These are phyloP conservation scores for Volucella zonaria DNA, from an alignment of 2,888 invertebrate genomes.

Conservation along the genomic window DNA sequence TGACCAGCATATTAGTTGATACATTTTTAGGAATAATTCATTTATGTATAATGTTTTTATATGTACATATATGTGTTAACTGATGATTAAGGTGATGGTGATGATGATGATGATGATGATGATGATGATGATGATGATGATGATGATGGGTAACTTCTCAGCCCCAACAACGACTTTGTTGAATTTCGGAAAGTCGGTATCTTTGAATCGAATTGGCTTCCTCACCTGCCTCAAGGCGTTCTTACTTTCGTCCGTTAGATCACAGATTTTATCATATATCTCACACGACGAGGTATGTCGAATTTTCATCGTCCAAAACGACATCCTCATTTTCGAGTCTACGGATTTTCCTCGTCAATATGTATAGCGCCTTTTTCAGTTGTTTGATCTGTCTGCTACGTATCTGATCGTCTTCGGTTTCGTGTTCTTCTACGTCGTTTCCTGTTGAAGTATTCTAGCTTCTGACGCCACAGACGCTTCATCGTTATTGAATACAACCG, in stretches of 20 bases:
- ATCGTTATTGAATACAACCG: conserved; percentile 77
- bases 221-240: conserved; percentile 80
- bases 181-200: conserved; percentile 80
- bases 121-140: too few species aligned
- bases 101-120: too few species aligned
- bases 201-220: conserved; percentile 81
- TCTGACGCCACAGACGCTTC: conserved; percentile 63
- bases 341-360: conserved; percentile 87
- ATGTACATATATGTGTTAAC: too few species aligned
- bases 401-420: conserved; percentile 81
- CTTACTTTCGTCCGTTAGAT: conserved; percentile 84
- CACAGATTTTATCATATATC: conserved; percentile 85
- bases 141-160: too few species aligned
- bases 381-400: conserved; percentile 84
- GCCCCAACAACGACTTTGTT: conserved; percentile 81
- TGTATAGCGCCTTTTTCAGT: conserved; percentile 85
- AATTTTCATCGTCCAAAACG: conserved; percentile 89
- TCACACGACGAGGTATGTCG: conserved; percentile 87
- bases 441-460: conserved; percentile 75
- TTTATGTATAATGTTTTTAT: too few species aligned
- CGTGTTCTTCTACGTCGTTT: conserved; percentile 75
- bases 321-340: conserved; percentile 88
- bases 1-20: too few species aligned
- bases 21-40: too few species aligned
- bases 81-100: too few species aligned